Base-by-base conservation (phyloP, 2,888 invertebrate species). In the Anagyrus pseudococci region DNA sequence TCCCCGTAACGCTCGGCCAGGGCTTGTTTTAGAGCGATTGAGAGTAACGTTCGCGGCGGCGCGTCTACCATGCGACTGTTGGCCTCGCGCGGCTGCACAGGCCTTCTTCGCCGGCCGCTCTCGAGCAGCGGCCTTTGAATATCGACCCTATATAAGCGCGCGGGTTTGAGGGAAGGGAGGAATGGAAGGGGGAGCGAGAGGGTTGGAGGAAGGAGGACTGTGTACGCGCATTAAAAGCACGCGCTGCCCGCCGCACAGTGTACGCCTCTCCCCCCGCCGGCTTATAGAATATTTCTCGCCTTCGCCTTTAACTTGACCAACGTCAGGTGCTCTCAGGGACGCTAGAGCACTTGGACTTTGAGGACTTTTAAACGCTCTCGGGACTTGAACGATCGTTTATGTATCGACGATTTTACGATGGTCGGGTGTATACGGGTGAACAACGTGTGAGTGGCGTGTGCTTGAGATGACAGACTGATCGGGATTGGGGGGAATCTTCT, bases 31-130 rank as follows among this genome's bases (percentile, higher is more conserved):
- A n/a, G n/a, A n/a, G n/a, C n/a, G n/a, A n/a, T n/a, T n/a, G n/a
- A n/a, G n/a, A n/a, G 4, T 25, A 44, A 25, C 37, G 48, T 33
- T 49, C 37, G 44, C 46, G 54, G 48, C 43, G 48, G 58, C 58
- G 58, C 58, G 58, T 49, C 63, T 49, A 44, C 33, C 63, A 15
- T 33, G 50, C 63, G 63, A 64, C 63, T 64, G 63, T 64, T 64
- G 63, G 55, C 56, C 63, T 55, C 49, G 26, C n/a, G 29, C 49
- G 20, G 15, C 17, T n/a, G 17, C 43, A 10, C 17, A 26, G 37
- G 55, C 23, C 23, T 15, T 22, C 44, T 29, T 26, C 52, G 43
- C n/a, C n/a, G n/a, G n/a, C n/a, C n/a, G n/a, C n/a, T n/a, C n/a
- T n/a, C n/a, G n/a, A n/a, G n/a, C n/a, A n/a, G n/a, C n/a, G n/a